Conservation (phyloP, 2,797 vertebrate genomes). For the Falco concolor region DNA sequence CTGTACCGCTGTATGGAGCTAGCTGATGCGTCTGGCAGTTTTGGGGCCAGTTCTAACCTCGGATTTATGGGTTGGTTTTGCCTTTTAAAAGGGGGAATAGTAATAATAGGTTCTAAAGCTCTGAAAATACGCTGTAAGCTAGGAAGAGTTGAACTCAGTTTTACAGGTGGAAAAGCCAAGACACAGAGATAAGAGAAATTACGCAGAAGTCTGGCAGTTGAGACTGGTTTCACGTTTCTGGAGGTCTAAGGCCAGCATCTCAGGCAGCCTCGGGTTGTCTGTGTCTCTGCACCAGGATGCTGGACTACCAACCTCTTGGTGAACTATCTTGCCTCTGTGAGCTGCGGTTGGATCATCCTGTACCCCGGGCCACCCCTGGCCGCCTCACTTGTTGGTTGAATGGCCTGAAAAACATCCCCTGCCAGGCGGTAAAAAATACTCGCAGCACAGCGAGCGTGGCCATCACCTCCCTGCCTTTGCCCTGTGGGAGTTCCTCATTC, state of each 20-base stretch:
- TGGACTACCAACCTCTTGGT: neutral
- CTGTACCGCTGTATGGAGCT: neutral
- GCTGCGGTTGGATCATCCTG: neutral
- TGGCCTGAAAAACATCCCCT: neutral
- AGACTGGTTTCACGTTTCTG: neutral
- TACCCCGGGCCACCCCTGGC: neutral
- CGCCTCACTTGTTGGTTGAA: neutral
- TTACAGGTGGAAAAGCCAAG: neutral
- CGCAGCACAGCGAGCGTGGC: neutral
- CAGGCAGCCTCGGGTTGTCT: neutral
- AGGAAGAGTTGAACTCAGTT: neutral
- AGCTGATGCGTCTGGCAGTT: neutral
- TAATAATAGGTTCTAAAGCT: neutral
- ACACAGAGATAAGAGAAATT: neutral
- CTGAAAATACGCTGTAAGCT: neutral
- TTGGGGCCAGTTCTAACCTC: neutral
- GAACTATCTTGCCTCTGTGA: fast-evolving
- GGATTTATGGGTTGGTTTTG: neutral
- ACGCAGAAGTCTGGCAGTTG: neutral
- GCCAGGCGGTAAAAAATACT: neutral
- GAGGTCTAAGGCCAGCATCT: neutral
- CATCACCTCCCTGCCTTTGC: neutral
- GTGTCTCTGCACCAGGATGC: neutral
- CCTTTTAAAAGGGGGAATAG: neutral
- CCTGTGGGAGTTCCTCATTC: neutral